These are phyloP conservation scores for Pelobates fuscus DNA, from an alignment of 2,113 vertebrate genomes.

Conservation along the genomic window DNA sequence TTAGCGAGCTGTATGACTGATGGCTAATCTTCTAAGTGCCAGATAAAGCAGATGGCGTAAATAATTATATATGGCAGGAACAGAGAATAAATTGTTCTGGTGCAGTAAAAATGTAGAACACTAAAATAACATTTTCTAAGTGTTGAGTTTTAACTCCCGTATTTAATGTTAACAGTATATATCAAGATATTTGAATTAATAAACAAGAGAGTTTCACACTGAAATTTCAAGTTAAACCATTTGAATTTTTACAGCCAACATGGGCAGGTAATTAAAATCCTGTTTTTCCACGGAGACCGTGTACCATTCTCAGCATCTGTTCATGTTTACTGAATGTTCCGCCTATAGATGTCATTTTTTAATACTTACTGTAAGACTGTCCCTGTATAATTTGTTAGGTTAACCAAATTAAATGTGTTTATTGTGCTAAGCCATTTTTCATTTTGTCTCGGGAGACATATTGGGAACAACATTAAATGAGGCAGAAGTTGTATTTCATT, in stretches of 20 bases:
- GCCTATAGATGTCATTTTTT: conserved; percentile 16
- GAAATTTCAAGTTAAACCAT: conserved; percentile 29
- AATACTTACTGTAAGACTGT: conserved; percentile 12
- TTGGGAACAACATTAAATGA: background rate
- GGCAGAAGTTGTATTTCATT: conserved; percentile 1
- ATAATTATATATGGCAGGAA: conserved; percentile 20
- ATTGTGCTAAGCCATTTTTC: background rate
- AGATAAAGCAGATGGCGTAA: conserved; percentile 31
- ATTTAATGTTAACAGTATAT: conserved; percentile 12
- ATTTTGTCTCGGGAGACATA: background rate
- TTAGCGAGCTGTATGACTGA: conserved; percentile 5
- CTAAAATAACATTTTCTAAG: conserved; percentile 24
- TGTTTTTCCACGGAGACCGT: conserved; percentile 23
- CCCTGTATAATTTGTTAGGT: background rate
- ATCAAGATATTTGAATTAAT: conserved; percentile 3
- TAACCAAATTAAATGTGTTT: background rate
- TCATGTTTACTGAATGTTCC: conserved; percentile 43
- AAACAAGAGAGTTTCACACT: conserved; percentile 29
- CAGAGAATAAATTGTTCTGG: conserved; percentile 13
- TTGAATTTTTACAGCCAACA: conserved; percentile 30
- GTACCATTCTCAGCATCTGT: conserved; percentile 29
- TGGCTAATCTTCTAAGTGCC: background rate
- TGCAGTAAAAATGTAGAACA: conserved; percentile 11
- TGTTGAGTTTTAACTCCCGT: conserved; percentile 10
- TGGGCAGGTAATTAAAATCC: conserved; percentile 26